phyloP scores from a whole-genome alignment of 2,797 vertebrate species.

The Anas acuta region DNA sequence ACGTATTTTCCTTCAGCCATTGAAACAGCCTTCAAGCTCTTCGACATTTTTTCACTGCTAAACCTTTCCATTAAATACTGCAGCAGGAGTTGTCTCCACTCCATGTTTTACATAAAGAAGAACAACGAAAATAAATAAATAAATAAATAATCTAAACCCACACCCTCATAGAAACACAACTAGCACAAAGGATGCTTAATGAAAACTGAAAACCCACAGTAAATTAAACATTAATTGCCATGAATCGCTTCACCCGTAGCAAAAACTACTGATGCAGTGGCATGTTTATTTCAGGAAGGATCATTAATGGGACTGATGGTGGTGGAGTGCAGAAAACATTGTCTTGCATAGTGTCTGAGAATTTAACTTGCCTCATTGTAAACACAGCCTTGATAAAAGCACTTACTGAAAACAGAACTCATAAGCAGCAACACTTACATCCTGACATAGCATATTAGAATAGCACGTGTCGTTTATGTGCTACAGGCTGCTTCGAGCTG shows the following conservation, averaged over 20 bases:
- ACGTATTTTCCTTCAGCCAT: not conserved
- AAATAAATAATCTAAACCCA: not conserved
- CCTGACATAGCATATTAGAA: not conserved
- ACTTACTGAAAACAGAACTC: not conserved
- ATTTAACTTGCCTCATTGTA: not conserved
- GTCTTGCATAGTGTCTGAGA: not conserved
- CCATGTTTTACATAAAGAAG: not conserved
- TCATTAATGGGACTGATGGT: not conserved
- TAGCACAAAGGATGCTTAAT: not conserved
- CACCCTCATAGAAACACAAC: not conserved
- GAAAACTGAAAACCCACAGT: not conserved
- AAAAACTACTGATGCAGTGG: not conserved
- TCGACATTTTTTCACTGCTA: not conserved
- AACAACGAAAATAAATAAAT: not conserved
- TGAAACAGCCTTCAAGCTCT: not conserved
- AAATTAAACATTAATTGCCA: not conserved
- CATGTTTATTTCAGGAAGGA: not conserved
- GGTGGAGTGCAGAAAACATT: not conserved
- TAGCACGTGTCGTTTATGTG: conserved; percentile 30
- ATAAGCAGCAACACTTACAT: not conserved
- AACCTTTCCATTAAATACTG: not conserved
- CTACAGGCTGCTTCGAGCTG: conserved; percentile 8
- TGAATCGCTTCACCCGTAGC: not conserved
- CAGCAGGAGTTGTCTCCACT: not conserved
- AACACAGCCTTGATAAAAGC: not conserved